Percentiles rank a stretch among this genome's conserved stretches.
phyloP scores from a whole-genome alignment of 2,113 vertebrate genomes.

The Chroicocephalus ridibundus region DNA sequence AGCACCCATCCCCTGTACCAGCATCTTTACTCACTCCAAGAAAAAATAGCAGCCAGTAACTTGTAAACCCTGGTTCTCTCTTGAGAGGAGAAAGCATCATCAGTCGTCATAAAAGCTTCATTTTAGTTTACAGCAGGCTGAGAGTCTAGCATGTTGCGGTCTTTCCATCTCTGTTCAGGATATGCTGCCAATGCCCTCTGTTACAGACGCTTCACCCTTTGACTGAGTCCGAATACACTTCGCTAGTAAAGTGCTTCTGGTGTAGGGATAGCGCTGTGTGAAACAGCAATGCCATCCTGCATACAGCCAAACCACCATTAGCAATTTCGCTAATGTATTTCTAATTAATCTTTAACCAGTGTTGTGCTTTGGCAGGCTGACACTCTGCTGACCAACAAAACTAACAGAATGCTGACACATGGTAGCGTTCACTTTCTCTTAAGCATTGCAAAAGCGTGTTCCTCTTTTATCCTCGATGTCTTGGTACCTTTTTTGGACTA shows the following conservation, averaged over 20 bases:
- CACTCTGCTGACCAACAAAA: neutral
- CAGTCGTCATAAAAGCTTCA: neutral
- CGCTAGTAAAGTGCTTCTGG: neutral
- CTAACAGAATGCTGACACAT: too few relatives aligned
- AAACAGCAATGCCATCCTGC: neutral
- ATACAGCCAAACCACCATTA: neutral
- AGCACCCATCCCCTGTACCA: neutral
- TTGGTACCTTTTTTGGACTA: neutral
- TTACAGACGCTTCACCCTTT: neutral
- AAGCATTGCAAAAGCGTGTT: neutral
- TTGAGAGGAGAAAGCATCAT: neutral
- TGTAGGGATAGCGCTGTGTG: neutral
- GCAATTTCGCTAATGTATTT: neutral
- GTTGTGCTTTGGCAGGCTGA: neutral
- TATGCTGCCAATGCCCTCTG: neutral
- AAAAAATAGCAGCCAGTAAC: neutral
- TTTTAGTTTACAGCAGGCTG: neutral
- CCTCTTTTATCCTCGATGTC: neutral
- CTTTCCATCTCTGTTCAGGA: neutral
- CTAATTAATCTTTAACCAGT: neutral
- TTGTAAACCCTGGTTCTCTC: neutral
- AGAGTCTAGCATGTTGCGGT: neutral
- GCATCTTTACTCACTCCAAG: neutral
- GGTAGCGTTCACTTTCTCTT: neutral
- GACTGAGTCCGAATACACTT: neutral